phyloP scores from a whole-genome alignment of 2,797 vertebrate genomes.

The Staurois parvus region DNA sequence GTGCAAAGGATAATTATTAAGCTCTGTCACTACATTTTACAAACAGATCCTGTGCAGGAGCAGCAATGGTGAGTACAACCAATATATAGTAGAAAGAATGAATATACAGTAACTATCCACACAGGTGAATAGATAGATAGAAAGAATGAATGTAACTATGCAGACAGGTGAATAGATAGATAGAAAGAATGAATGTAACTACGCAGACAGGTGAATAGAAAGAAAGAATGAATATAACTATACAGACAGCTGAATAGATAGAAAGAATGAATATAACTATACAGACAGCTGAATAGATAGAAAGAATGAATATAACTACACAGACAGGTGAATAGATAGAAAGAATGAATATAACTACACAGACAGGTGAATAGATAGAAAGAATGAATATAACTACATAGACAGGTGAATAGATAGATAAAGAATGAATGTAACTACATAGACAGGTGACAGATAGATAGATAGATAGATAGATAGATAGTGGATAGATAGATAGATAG shows the following conservation, averaged over 20 bases:
- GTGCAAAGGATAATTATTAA: constrained; percentile 51
- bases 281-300: background rate
- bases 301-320: background rate
- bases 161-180: no score
- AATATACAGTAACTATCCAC: no score
- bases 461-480: background rate
- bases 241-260: background rate
- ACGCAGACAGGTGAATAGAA: background rate
- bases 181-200: background rate
- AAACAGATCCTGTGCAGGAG: background rate
- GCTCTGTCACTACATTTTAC: constrained; percentile 1
- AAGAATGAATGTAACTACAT: no score
- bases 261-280: no score
- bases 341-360: no score
- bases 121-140: no score
- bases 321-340: no score
- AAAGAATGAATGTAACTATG: background rate
- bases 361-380: background rate
- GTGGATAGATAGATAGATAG: background rate
- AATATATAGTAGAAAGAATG: background rate
- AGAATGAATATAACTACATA: background rate
- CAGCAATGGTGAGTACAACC: constrained; percentile 40
- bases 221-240: background rate
- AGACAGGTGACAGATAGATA: no score
- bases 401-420: no score